Base-by-base conservation (phyloP, 2,888 invertebrate genomes). In the Argyra leucocephala region DNA sequence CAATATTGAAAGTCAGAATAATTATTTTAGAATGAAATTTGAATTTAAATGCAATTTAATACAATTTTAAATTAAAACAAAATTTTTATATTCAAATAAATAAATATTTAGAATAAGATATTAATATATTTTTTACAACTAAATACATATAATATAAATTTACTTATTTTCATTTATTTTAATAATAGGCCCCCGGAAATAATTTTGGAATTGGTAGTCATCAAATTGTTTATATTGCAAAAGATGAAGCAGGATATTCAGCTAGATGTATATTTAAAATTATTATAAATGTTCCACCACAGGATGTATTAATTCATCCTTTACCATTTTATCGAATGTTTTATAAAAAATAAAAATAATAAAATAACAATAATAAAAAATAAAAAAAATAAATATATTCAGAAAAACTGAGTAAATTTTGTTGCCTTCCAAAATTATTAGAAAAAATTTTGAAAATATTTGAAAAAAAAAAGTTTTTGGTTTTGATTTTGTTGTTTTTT, bases 201-300 rank as follows among this genome's bases (percentile, higher is more conserved):
- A 73, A 73, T 60, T 79, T 82, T 69, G 76, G 77, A 36, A 68
- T 77, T 61, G 82, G 82, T 9, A 79, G 77, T 15, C 81, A 82
- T 72, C 78, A 79, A 69, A 75, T 82, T 66, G 79, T 79, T 68
- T 82, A 82, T 72, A 79, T 81, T 67, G 82, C 81, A 10, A 76
- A 74, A 69, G 82, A 82, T 71, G 78, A 78, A 22, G 80, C 80
- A 15, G 81, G 81, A 24, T 82, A 82, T 76, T 76, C 77, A 66
- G 79, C 79, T 65, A 77, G 78, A 70, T 82, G 82, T 74, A 76
- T 78, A 68, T 82, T 82, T 73, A 80, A 70, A 66, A 66, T 71
- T 26, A 61, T 68, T 22, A 69, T 71, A 21, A 69, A 67, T 66
- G 68, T 69, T 22, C 69, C 70, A 61, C 65, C 63, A 59, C 63